A percentile compares a stretch with the other conserved stretches of the same genome.
These are phyloP conservation scores for Pollenia labialis DNA, from an alignment of 2,888 invertebrate species.

Conservation along the genomic window DNA sequence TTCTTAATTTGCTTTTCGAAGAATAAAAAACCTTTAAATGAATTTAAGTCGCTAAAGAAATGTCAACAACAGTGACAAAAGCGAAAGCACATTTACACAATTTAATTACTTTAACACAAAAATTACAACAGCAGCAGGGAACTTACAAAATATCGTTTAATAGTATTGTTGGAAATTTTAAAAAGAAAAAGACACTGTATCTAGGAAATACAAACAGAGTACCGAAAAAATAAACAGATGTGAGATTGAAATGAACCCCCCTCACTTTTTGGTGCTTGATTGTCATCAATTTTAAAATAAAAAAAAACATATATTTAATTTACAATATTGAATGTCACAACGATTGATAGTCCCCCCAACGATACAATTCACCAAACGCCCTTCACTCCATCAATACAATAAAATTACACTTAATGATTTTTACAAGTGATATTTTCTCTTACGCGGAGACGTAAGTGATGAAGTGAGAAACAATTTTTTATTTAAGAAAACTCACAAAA, in stretches of 20 bases:
- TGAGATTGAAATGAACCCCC: not conserved
- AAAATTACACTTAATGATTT: constrained; percentile 47
- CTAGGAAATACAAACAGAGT: not conserved
- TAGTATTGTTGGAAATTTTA: constrained; percentile 25
- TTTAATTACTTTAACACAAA: constrained; percentile 21
- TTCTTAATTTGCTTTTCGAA: constrained; percentile 5
- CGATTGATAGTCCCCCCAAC: constrained; percentile 5
- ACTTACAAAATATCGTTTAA: not conserved
- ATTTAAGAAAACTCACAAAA: constrained; percentile 6
- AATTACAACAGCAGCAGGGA: constrained; percentile 8
- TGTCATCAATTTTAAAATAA: constrained; percentile 46
- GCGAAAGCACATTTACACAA: constrained; percentile 23
- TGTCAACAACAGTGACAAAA: constrained; percentile 7
- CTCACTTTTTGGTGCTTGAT: constrained; percentile 1
- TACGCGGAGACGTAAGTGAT: not conserved
- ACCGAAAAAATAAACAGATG: constrained; percentile 26
- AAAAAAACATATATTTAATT: constrained; percentile 26
- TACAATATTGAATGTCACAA: constrained; percentile 45
- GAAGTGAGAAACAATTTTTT: not conserved
- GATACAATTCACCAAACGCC: not conserved
- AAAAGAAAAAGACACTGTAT: not conserved
- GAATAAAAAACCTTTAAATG: constrained; percentile 32
- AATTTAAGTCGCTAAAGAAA: not conserved
- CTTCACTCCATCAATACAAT: not conserved
- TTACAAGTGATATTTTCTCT: constrained; percentile 51